A percentile compares a stretch with the other conserved stretches of the same genome.
phyloP scores from a whole-genome alignment of 2,113 vertebrate species.

The Vombatus ursinus region DNA sequence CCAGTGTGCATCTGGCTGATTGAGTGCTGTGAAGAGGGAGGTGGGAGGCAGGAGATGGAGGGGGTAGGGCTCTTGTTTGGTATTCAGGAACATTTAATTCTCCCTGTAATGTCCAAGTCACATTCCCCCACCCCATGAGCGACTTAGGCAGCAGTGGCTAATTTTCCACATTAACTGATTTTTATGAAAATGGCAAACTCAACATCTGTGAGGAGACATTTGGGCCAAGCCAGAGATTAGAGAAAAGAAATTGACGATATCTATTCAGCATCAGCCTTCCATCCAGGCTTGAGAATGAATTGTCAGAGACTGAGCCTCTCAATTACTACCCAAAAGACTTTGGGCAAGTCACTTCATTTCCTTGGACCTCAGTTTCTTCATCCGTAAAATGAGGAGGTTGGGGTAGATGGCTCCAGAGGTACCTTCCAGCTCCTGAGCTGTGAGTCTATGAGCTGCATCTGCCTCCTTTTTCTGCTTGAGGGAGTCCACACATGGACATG shows the following conservation, averaged over 20 bases:
- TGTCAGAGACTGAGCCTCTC: neutral
- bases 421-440: neutral
- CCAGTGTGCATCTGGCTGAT: neutral
- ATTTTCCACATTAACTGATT: neutral
- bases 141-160: neutral
- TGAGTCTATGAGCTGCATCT: neutral
- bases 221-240: neutral
- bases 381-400: neutral
- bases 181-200: neutral
- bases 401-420: neutral
- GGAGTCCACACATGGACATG: neutral
- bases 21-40: neutral
- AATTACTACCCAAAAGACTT: neutral
- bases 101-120: neutral
- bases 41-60: neutral
- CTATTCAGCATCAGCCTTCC: neutral
- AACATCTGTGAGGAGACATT: neutral
- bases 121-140: neutral
- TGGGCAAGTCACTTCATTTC: neutral
- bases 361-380: neutral
- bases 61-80: neutral
- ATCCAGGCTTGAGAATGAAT: neutral
- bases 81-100: constrained; percentile 7
- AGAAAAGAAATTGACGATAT: neutral
- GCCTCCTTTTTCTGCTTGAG: neutral